phyloP scores from a whole-genome alignment of 1,140 invertebrate species.

The Heliothis virescens region DNA sequence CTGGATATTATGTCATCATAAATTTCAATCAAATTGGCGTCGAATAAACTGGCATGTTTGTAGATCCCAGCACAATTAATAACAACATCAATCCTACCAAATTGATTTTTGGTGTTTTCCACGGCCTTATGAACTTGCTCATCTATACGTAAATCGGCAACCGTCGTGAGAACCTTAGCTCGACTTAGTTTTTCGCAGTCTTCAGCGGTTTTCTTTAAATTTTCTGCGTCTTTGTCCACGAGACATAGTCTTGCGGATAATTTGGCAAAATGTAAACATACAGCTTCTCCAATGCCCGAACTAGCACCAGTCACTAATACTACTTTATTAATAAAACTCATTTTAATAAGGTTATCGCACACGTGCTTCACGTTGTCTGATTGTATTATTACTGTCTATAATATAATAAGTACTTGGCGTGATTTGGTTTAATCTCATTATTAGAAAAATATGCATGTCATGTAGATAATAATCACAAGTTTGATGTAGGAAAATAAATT shows the following conservation, averaged over 20 bases:
- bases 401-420: neutral
- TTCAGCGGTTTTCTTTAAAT: constrained; percentile 52
- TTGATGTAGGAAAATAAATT: too few relatives aligned
- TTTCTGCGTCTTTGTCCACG: constrained; percentile 54
- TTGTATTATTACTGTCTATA: neutral
- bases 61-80: constrained; percentile 59
- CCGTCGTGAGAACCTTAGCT: constrained; percentile 52
- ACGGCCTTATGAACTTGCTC: constrained; percentile 53
- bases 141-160: constrained; percentile 55
- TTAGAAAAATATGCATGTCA: neutral
- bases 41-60: constrained; percentile 32
- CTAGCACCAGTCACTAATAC: constrained; percentile 63
- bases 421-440: neutral
- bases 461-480: neutral
- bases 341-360: constrained; percentile 29
- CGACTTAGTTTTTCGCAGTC: constrained; percentile 55
- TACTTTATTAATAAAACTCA: constrained; percentile 66
- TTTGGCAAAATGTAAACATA: constrained; percentile 61
- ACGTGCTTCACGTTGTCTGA: neutral
- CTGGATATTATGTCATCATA: constrained; percentile 53
- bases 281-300: constrained; percentile 63
- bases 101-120: constrained; percentile 49
- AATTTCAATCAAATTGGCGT: constrained; percentile 52
- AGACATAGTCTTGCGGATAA: constrained; percentile 59
- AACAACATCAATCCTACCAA: constrained; percentile 59